Evolutionary conservation across 2,113 vertebrate genomes (phyloP), one percentile per base, ranked within the genome.

Genomic region (Eubucco bourcierii): DNA sequence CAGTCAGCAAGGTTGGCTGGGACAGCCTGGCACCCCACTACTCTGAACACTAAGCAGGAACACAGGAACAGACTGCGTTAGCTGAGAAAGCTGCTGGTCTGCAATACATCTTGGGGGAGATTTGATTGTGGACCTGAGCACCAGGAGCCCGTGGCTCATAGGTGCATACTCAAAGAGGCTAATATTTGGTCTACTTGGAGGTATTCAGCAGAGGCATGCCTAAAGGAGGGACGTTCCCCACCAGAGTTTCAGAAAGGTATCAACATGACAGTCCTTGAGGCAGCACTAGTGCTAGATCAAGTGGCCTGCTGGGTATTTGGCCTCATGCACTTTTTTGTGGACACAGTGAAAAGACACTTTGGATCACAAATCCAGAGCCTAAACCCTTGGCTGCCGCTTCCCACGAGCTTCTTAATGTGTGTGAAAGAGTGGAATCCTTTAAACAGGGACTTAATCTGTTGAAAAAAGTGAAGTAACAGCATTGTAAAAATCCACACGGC

Each of bases 161-260:
- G 9, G 7, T 66, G 24, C 34, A 23, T 14, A 15, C 2, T 10
- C 44, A 70, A 56, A 65, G 10, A 9, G 4, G 29, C 23, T 24
- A 65, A 28, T 25, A 73, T 13, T 31, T 24, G 25, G 14, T 31
- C 64, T 89, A 17, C 59, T 74, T 85, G 39, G 46, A 84, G 34
- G 37, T 2, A 4, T 6, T 20, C 20, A 28, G 27, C 19, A 67
- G 37, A 75, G 4, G 6, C 3, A 4, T 58, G 20, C 29, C 15
- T 65, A 41, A 12, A 75, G 64, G 44, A 7, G 19, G 33, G 19
- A 71, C 5, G 13, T 20, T 84, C 6, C 15, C 13, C 37, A 65
- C 10, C 1, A 1, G 41, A 39, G n/a, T 50, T 65, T 65, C 0
- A 0, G 29, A 58, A 78, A 50, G 28, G 9, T 73, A 21, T 4